phyloP scores from a whole-genome alignment of 2,888 invertebrate genomes.

The Dusona sp. region DNA sequence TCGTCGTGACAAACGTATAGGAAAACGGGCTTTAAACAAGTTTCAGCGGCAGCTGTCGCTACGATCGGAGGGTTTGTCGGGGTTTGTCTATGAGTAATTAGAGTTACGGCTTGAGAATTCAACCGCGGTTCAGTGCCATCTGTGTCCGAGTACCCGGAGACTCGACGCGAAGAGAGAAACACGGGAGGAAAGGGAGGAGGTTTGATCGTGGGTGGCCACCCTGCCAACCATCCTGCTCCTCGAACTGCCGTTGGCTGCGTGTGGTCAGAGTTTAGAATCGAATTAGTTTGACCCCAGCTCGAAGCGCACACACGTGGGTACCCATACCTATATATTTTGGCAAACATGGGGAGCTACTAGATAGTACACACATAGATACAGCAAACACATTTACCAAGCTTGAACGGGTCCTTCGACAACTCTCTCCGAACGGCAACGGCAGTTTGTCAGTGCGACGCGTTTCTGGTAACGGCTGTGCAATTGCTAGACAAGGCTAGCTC shows the following conservation, averaged over 20 bases:
- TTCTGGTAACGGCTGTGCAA: conserved; percentile 72
- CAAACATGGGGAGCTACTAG: conserved; percentile 61
- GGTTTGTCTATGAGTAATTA: conserved; percentile 85
- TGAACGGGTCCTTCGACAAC: conserved; percentile 69
- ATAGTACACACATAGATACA: conserved; percentile 38
- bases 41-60: conserved; percentile 84
- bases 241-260: conserved; percentile 71
- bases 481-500: conserved; percentile 41
- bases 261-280: conserved; percentile 85
- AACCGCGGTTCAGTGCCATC: conserved; percentile 84
- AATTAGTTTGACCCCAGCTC: conserved; percentile 84
- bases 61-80: conserved; percentile 76
- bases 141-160: conserved; percentile 80
- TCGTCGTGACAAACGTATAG: conserved; percentile 34
- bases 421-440: conserved; percentile 75
- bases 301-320: conserved; percentile 67
- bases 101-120: conserved; percentile 85
- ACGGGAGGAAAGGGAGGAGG: conserved; percentile 30
- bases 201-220: conserved; percentile 69
- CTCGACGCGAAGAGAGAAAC: conserved; percentile 39
- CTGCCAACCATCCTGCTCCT: conserved; percentile 67
- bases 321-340: conserved; percentile 56
- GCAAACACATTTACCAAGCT: conserved; percentile 64
- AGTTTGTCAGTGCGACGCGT: conserved; percentile 73
- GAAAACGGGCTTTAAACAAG: conserved; percentile 79